Base-by-base conservation (phyloP, 2,113 vertebrate species). In the Casuarius casuarius region DNA sequence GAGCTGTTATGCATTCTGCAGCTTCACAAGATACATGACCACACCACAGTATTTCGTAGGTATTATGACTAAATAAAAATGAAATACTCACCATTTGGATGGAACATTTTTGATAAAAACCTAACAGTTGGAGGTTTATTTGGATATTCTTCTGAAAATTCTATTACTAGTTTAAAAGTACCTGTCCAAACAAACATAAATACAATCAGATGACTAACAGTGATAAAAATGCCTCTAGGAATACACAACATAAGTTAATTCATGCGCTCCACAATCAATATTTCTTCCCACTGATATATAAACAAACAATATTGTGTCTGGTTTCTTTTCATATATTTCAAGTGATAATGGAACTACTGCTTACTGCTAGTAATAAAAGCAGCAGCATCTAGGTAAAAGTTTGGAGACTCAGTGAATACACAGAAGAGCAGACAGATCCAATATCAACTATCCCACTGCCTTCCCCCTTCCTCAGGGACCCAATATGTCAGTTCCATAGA, bases 131-230 rank as follows among this genome's bases (percentile, higher is more conserved):
- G 99, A 96, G 99, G 99, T 95, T 99, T 99, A 98, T 99, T 99
- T 93, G 99, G 99, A 97, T 99, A 99, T 97, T 99, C 99, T 99
- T 99, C 99, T 25, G 99, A 99, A 98, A 99, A 99, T 97, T 99
- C 99, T 98, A 99, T 99, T 97, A 99, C 98, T 98, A 99, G 98
- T 98, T 99, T 99, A 98, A 99, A 99, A 65, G 99, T 99, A 98
- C 99, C 99, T 99, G 98, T 90, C 87, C 70, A 94, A 95, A 91
- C 11, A 89, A 85, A 92, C 46, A 95, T 10, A 96, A 80, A 73
- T 2, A 66, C 35, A 72, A 62, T 84, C 35, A 94, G 67, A 14
- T 40, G 59, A 65, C 12, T 26, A 78, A 59, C 29, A 89, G 44
- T 38, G 71, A 68, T 22, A 81, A 56, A 48, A 71, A 58, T 4